Percentiles rank a stretch among this genome's conserved stretches.
These are phyloP conservation scores for human DNA, from an alignment of 2,113 vertebrate genomes.

Conservation along the genomic window GRCh38 chr3:121972501-121973000, in stretches of 20 bases:
- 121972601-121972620: neutral
- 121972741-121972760: neutral
- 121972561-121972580: too few species aligned
- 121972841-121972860: neutral
- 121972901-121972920: neutral
- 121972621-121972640: neutral
- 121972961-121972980: too few species aligned
- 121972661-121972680: neutral
- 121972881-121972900: neutral
- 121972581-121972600: neutral
- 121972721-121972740: neutral
- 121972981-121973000: too few species aligned
- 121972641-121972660: neutral
- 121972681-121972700: neutral
- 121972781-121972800: neutral
- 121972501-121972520: too few species aligned
- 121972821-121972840: neutral
- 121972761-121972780: neutral
- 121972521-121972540: too few species aligned
- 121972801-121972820: neutral
- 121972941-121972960: neutral
- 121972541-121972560: too few species aligned
- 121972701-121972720: neutral
- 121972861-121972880: neutral
- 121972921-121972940: neutral